Evolutionary conservation across 2,113 vertebrate genomes (phyloP), one percentile per base, ranked within the genome.

Genomic region (Limanda limanda): DNA sequence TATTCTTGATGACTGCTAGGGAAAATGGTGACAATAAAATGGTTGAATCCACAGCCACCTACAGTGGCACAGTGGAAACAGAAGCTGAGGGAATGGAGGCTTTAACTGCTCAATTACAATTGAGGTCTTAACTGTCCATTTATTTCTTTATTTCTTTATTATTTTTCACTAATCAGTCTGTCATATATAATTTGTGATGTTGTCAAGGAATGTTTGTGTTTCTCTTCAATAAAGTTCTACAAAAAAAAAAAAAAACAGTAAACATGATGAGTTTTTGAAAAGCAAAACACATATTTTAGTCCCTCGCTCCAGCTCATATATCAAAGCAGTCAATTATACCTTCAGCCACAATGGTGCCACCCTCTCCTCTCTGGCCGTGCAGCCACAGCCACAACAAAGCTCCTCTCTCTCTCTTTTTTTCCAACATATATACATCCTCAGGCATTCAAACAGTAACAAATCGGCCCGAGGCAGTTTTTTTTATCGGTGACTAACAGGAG

Each of bases 401-500:
- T 60, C 58, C 54, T 10, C 48, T 55, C 54, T 10, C 48, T 55
- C 21, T 31, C 31, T 31, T 67, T 58, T 67, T 55, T 68, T 63
- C 31, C 18, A 68, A 70, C 69, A 76, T 68, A 78, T 74, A 82
- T 83, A 75, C 67, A 68, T 86, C 71, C 81, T 89, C 56, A 58
- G 85, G 83, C 84, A 82, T 84, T 74, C 67, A 72, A 25, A 65
- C 23, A 56, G 78, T 62, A 66, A 75, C 78, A 86, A 86, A 84
- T 82, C 74, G 81, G 86, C 89, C 76, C 18, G 37, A 82, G 84
- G 89, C 85, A 3, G 61, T 56, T 86, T 90, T 89, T 89, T 91
- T 92, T 92, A 91, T 92, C 91, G 82, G 66, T 69, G 81, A 83
- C 78, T 88, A 80, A 83, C 92, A 93, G 89, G 85, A 91, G 78